Evolutionary conservation across 1,140 invertebrate genomes (phyloP).

Genomic region (Zaprionus lachaisei): DNA sequence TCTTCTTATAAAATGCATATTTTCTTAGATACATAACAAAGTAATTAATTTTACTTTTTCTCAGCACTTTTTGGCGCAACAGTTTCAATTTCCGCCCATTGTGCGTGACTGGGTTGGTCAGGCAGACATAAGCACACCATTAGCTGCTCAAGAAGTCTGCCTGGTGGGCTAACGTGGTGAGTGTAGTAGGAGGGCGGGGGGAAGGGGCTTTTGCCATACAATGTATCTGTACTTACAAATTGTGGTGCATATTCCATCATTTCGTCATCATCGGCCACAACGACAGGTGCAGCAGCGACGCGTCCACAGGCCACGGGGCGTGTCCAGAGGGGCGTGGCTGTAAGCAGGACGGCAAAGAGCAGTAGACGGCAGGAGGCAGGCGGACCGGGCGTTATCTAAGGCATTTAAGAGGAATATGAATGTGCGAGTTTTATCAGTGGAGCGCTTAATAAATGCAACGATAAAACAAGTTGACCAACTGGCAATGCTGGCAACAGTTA

Average conservation of each 20-base stretch:
- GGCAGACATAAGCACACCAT: slow-evolving; percentile 20
- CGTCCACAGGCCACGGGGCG: slow-evolving; percentile 45
- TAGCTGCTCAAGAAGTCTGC: slow-evolving; percentile 17
- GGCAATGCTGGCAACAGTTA: slow-evolving; percentile 50
- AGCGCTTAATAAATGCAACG: slow-evolving; percentile 75
- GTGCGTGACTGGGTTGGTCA: slow-evolving; percentile 28
- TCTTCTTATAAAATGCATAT: no score
- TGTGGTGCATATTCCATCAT: slow-evolving; percentile 78
- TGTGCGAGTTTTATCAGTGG: slow-evolving; percentile 66
- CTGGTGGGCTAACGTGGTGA: background rate
- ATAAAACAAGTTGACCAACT: slow-evolving; percentile 69
- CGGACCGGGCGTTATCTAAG: slow-evolving; percentile 58
- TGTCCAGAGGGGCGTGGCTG: slow-evolving; percentile 50
- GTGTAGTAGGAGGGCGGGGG: background rate
- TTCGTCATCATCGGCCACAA: slow-evolving; percentile 68
- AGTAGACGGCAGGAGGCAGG: slow-evolving; percentile 28
- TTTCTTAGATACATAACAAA: background rate
- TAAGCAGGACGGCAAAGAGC: slow-evolving; percentile 25
- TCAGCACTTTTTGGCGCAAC: background rate
- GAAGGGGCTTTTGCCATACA: no score
- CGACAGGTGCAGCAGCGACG: slow-evolving; percentile 56
- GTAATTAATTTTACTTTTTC: background rate
- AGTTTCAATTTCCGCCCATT: slow-evolving; percentile 18
- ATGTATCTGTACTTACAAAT: slow-evolving; percentile 63
- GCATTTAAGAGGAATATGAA: slow-evolving; percentile 77